A percentile compares a stretch with the other conserved stretches of the same genome.
Conservation (phyloP, 2,113 vertebrate genomes). For the Psilopsiagon aymara region DNA sequence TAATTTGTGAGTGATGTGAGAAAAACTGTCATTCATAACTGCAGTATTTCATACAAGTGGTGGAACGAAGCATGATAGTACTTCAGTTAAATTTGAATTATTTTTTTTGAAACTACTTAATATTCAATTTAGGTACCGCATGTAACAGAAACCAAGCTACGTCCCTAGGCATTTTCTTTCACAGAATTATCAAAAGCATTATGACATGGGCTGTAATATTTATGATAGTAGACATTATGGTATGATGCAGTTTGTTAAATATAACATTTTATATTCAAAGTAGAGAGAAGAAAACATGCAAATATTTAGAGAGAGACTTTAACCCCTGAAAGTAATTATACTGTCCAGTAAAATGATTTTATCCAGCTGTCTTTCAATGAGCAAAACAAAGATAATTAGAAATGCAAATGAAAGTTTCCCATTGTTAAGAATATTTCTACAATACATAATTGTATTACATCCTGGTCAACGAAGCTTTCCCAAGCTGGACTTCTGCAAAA, state of each 20-base stretch:
- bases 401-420: not conserved
- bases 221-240: not conserved
- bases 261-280: not conserved
- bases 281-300: not conserved
- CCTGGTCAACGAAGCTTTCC: not conserved
- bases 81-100: not conserved
- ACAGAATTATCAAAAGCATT: not conserved
- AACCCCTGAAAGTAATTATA: not conserved
- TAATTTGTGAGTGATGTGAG: not conserved
- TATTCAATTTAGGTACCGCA: not conserved
- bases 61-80: fast-evolving
- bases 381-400: not conserved
- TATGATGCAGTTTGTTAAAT: not conserved
- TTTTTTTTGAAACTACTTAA: not conserved
- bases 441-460: not conserved
- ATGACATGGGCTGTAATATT: not conserved
- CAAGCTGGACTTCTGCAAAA: not conserved
- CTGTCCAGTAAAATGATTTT: not conserved
- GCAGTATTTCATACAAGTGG: not conserved
- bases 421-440: not conserved
- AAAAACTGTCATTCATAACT: not conserved
- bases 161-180: not conserved
- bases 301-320: not conserved
- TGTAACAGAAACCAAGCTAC: not conserved
- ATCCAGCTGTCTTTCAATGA: not conserved